phyloP scores from a whole-genome alignment of 2,113 vertebrate species.

The Thomomys bottae region DNA sequence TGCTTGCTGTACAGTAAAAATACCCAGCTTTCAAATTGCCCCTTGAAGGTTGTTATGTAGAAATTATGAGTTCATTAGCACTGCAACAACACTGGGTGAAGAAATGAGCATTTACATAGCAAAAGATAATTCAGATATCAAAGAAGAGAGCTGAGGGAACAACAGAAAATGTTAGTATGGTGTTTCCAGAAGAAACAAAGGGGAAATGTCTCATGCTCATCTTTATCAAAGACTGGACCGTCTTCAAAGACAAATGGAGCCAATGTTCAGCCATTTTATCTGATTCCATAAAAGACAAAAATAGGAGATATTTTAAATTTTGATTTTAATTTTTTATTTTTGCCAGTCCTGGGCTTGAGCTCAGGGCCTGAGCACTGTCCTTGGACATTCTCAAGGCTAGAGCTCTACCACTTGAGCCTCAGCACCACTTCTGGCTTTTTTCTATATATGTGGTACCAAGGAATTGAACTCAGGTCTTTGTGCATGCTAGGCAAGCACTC shows the following conservation, averaged over 20 bases:
- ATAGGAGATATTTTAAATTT: background rate
- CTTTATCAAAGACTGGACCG: background rate
- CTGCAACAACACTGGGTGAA: background rate
- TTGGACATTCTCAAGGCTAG: no score
- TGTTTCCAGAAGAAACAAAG: slow-evolving; percentile 24
- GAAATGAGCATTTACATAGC: background rate
- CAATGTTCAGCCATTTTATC: slow-evolving; percentile 3
- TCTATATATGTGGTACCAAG: no score
- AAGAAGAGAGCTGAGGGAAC: slow-evolving; percentile 13
- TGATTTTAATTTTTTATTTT: no score
- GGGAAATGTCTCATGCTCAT: background rate
- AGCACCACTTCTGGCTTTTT: no score
- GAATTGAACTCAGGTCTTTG: no score
- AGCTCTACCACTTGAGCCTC: no score
- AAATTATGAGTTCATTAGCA: background rate
- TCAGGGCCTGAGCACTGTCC: no score
- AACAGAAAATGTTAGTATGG: background rate
- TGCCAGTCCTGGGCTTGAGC: no score
- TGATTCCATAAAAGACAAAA: slow-evolving; percentile 47
- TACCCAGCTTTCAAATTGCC: background rate
- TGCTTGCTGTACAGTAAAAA: background rate
- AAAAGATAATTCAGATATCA: background rate
- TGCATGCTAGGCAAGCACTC: no score
- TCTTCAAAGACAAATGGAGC: slow-evolving; percentile 24
- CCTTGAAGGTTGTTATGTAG: background rate